Conservation (phyloP, 2,113 vertebrate genomes). For the Nycticebus coucang region DNA sequence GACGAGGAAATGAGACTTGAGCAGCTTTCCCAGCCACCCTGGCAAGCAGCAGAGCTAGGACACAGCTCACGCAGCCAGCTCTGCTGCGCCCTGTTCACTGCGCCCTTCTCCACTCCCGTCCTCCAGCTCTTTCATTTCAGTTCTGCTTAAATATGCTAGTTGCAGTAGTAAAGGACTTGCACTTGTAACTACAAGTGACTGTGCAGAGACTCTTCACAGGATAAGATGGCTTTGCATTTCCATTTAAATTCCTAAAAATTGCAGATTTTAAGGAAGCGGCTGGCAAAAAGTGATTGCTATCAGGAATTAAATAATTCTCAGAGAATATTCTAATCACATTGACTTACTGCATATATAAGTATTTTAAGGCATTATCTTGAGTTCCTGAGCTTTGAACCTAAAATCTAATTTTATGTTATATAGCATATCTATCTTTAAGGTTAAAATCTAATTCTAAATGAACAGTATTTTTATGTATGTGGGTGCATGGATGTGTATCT, state of each 20-base stretch:
- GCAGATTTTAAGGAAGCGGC: neutral
- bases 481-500: neutral
- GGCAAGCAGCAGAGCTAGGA: neutral
- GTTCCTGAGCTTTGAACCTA: neutral
- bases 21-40: neutral
- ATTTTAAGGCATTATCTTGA: neutral
- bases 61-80: neutral
- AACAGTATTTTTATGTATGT: neutral
- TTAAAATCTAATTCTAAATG: neutral
- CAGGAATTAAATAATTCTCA: constrained; percentile 43
- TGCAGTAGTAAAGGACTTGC: neutral
- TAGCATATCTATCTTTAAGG: neutral
- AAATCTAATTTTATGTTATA: constrained; percentile 41
- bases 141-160: neutral
- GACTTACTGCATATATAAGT: neutral
- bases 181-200: neutral
- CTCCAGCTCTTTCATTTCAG: neutral
- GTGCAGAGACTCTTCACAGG: neutral
- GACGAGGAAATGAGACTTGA: neutral
- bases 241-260: constrained; percentile 41
- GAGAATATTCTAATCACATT: neutral
- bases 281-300: neutral
- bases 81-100: too few relatives aligned
- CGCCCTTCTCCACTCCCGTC: neutral
- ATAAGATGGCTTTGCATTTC: constrained; percentile 18